Percentiles rank a stretch among this genome's conserved stretches.
Conservation (phyloP, 2,113 vertebrate species). For the Odontophorus gujanensis region DNA sequence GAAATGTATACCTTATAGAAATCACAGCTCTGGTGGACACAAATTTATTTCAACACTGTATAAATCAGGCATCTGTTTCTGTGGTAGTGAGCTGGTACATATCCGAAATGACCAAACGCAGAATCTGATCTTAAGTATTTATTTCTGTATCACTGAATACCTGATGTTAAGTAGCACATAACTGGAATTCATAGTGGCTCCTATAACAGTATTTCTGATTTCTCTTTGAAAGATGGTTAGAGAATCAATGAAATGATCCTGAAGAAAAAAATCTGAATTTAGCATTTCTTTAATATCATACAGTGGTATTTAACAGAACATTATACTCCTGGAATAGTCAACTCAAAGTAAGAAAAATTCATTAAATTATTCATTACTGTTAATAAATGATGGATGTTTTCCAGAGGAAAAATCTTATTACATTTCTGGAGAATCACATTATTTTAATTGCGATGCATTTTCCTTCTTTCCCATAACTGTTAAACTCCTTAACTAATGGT, state of each 20-base stretch:
- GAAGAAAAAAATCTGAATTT: background rate
- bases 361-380: background rate
- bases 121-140: background rate
- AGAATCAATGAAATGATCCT: background rate
- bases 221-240: background rate
- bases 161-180: background rate
- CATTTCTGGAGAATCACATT: background rate
- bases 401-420: background rate
- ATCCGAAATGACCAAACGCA: background rate
- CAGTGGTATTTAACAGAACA: background rate
- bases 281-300: background rate
- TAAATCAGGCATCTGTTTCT: background rate
- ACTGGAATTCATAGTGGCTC: background rate
- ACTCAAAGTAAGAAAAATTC: background rate
- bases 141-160: background rate
- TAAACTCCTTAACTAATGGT: background rate
- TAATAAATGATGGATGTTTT: background rate
- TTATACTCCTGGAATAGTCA: background rate
- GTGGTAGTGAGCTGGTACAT: background rate
- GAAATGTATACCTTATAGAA: background rate
- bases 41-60: background rate
- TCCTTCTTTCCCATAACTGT: background rate
- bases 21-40: background rate
- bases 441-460: background rate
- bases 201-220: background rate